phyloP scores from a whole-genome alignment of 2,113 vertebrate genomes.

The Phainopepla nitens region DNA sequence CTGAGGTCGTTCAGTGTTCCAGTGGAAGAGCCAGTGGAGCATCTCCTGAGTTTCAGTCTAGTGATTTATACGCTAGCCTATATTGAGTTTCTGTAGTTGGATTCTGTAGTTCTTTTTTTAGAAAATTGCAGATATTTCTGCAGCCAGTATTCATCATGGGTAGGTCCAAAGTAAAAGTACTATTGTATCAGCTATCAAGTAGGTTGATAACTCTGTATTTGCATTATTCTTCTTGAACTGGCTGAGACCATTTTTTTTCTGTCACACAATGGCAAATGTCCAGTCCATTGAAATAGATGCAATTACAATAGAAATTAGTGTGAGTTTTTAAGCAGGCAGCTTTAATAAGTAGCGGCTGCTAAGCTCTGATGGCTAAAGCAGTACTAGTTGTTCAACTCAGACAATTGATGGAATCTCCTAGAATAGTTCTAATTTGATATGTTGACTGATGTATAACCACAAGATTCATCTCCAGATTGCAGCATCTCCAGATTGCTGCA shows the following conservation, averaged over 20 bases:
- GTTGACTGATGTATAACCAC: neutral
- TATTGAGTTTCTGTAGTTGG: constrained; percentile 8
- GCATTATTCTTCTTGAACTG: neutral
- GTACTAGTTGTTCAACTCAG: neutral
- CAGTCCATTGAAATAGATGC: neutral
- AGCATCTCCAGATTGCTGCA: neutral
- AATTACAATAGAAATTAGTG: constrained; percentile 9
- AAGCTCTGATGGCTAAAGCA: neutral
- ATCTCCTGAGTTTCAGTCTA: neutral
- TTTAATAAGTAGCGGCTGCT: neutral
- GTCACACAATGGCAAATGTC: neutral
- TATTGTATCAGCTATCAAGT: constrained; percentile 1
- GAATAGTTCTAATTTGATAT: neutral
- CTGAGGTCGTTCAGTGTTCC: neutral
- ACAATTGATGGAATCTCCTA: neutral
- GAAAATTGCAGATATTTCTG: constrained; percentile 13
- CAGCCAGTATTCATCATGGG: constrained; percentile 3
- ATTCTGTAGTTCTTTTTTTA: constrained; percentile 17
- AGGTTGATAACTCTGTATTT: constrained; percentile 1
- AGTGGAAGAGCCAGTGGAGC: neutral
- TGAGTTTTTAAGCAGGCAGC: constrained; percentile 13
- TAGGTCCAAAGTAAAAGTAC: constrained; percentile 2
- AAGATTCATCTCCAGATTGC: neutral
- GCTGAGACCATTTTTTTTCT: neutral
- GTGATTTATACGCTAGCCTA: neutral